Evolutionary conservation across 2,113 vertebrate species (phyloP).

Genomic region (Salminus brasiliensis): DNA sequence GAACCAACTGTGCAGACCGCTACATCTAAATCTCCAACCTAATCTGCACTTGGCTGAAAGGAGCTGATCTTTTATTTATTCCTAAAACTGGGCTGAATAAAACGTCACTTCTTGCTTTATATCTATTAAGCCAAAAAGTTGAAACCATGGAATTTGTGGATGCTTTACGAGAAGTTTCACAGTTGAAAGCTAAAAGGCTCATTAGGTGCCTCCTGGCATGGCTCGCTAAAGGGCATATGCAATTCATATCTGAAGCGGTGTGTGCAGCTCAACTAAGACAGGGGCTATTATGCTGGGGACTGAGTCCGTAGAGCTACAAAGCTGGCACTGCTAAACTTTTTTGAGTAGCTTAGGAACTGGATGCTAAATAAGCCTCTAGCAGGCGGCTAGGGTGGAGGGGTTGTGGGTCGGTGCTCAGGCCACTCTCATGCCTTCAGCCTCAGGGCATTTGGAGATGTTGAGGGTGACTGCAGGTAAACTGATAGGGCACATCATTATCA

Average conservation of each 20-base stretch:
- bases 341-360: conserved; percentile 56
- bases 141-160: conserved; percentile 61
- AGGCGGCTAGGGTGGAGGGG: conserved; percentile 53
- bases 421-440: conserved; percentile 59
- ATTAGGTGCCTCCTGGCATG: conserved; percentile 73
- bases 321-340: conserved; percentile 72
- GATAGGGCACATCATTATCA: conserved; percentile 75
- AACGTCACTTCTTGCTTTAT: conserved; percentile 60
- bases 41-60: conserved; percentile 68
- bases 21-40: conserved; percentile 61
- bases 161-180: conserved; percentile 77
- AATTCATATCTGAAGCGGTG: conserved; percentile 72
- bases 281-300: conserved; percentile 59
- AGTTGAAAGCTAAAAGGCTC: conserved; percentile 76
- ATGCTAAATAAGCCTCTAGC: conserved; percentile 64
- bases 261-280: conserved; percentile 71
- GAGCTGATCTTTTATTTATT: conserved; percentile 79
- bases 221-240: conserved; percentile 73
- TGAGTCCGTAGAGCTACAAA: conserved; percentile 58
- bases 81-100: conserved; percentile 73
- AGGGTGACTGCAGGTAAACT: conserved; percentile 66
- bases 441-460: conserved; percentile 59
- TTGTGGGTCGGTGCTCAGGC: conserved; percentile 21
- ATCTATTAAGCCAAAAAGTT: conserved; percentile 66
- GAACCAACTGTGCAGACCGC: conserved; percentile 61